Evolutionary conservation across 2,797 vertebrate genomes (phyloP).

Genomic region (Pristis pectinata): DNA sequence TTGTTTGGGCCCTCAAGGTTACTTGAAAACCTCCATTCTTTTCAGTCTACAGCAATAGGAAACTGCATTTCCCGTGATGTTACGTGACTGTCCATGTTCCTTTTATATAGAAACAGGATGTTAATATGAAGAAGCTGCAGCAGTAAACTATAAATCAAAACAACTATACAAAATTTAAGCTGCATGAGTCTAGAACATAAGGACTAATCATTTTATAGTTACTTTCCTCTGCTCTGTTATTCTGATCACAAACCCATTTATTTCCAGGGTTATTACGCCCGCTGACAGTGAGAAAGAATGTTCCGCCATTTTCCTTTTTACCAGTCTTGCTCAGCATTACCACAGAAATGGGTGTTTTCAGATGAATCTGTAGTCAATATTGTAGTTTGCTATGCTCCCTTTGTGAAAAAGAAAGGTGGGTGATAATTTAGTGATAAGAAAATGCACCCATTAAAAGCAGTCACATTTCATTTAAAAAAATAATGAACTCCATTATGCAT

Average conservation of each 20-base stretch:
- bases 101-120: conserved; percentile 25
- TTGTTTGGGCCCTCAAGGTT: conserved; percentile 16
- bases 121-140: neutral
- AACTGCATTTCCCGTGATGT: neutral
- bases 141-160: neutral
- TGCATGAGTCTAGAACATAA: neutral
- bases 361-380: no score
- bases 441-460: neutral
- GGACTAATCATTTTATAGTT: neutral
- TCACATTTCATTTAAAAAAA: neutral
- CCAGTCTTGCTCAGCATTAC: neutral
- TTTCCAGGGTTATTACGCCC: neutral
- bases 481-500: neutral
- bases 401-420: neutral
- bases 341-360: neutral
- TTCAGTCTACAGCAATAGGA: neutral
- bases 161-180: neutral
- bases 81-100: neutral
- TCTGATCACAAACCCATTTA: neutral
- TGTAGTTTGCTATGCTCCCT: neutral
- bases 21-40: neutral
- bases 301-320: neutral
- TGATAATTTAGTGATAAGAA: neutral
- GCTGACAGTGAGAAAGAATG: neutral
- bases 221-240: neutral